Evolutionary conservation across 2,888 invertebrate genomes (phyloP).

Genomic region (Entomobrya proxima): DNA sequence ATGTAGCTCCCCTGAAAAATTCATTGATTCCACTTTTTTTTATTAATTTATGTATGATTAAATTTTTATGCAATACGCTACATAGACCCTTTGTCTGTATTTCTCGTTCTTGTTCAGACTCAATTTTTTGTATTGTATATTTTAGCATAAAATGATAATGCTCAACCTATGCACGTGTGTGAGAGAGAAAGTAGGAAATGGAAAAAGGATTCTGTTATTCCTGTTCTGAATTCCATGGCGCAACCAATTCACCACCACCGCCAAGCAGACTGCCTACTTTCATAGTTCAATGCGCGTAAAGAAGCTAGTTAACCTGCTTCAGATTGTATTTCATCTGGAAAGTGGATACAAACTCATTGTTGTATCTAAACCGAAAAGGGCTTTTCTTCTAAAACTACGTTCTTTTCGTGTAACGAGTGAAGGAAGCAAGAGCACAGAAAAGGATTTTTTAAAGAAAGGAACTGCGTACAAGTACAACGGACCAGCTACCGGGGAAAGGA

Average conservation of each 20-base stretch:
- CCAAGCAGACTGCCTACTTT: slow-evolving; percentile 25
- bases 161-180: background rate
- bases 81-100: background rate
- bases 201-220: background rate
- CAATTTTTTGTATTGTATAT: background rate
- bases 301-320: slow-evolving; percentile 16
- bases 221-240: background rate
- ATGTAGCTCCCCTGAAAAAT: background rate
- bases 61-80: background rate
- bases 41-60: slow-evolving; percentile 16
- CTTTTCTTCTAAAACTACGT: background rate
- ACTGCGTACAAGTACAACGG: background rate
- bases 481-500: slow-evolving; percentile 11
- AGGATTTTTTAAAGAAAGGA: background rate
- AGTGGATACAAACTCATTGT: background rate
- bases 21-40: slow-evolving; percentile 10
- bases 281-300: background rate
- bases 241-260: background rate
- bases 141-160: background rate
- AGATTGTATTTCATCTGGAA: background rate
- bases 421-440: background rate
- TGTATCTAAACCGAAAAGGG: background rate
- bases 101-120: background rate
- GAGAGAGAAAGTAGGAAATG: slow-evolving; percentile 1
- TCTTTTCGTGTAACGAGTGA: background rate